phyloP scores from a whole-genome alignment of 1,140 invertebrate genomes.

The Oncopodura yosiiana region DNA sequence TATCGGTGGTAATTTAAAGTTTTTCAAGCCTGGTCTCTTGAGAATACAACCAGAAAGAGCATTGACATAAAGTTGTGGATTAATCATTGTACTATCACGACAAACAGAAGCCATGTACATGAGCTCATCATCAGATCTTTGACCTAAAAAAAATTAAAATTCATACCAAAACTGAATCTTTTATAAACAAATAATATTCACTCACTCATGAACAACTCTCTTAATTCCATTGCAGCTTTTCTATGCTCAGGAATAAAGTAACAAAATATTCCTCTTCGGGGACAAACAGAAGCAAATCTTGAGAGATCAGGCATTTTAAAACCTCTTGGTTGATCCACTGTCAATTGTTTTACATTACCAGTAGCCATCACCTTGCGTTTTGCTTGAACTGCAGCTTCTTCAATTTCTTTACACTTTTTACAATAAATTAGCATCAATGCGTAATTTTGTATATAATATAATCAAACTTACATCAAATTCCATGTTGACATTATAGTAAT shows the following conservation, averaged over 20 bases:
- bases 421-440: background rate
- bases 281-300: slow-evolving; percentile 12
- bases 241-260: slow-evolving; percentile 33
- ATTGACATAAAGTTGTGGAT: slow-evolving; percentile 31
- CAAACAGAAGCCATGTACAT: slow-evolving; percentile 19
- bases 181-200: slow-evolving; percentile 2
- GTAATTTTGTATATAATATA: background rate
- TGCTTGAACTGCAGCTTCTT: background rate
- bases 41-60: slow-evolving; percentile 23
- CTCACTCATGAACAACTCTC: slow-evolving; percentile 28
- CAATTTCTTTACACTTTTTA: background rate
- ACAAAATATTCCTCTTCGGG: slow-evolving; percentile 24
- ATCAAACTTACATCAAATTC: slow-evolving; percentile 3
- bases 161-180: background rate
- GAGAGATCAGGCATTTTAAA: slow-evolving; percentile 4
- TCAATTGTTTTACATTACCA: background rate
- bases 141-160: slow-evolving; percentile 5
- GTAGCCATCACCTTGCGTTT: background rate
- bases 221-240: slow-evolving; percentile 20
- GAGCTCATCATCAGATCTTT: background rate
- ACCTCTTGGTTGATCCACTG: background rate
- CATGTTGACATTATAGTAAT: slow-evolving; percentile 7
- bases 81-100: slow-evolving; percentile 28
- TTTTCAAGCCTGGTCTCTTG: slow-evolving; percentile 22
- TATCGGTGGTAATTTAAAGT: slow-evolving; percentile 28